phyloP scores from a whole-genome alignment of 2,797 vertebrate species.

The Valencia hispanica region DNA sequence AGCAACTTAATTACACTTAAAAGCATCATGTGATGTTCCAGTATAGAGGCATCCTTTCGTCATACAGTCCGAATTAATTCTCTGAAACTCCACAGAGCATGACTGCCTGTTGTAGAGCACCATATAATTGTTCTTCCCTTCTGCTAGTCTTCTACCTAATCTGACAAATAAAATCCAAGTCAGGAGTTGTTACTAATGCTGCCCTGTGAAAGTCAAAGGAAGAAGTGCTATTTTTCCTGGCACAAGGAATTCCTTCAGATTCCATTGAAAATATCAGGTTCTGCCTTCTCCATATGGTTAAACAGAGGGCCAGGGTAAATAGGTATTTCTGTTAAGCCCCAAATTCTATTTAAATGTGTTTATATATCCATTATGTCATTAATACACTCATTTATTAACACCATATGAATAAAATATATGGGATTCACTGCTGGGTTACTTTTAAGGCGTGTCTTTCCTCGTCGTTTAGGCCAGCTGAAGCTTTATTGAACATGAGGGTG shows the following conservation, averaged over 20 bases:
- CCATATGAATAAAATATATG: slow-evolving; percentile 47
- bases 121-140: slow-evolving; percentile 32
- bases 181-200: slow-evolving; percentile 35
- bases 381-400: slow-evolving; percentile 62
- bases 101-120: neutral
- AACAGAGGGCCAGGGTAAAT: slow-evolving; percentile 71
- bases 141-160: slow-evolving; percentile 35
- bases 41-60: slow-evolving; percentile 15
- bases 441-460: slow-evolving; percentile 42
- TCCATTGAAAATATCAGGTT: slow-evolving; percentile 67
- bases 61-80: slow-evolving; percentile 6
- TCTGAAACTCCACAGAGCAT: slow-evolving; percentile 12
- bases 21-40: slow-evolving; percentile 21
- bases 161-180: slow-evolving; percentile 24
- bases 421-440: slow-evolving; percentile 48
- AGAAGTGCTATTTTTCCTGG: slow-evolving; percentile 75
- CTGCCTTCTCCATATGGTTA: slow-evolving; percentile 52
- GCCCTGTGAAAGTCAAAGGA: slow-evolving; percentile 51
- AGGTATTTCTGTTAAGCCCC: slow-evolving; percentile 48
- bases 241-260: slow-evolving; percentile 48
- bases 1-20: slow-evolving; percentile 39
- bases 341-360: slow-evolving; percentile 63
- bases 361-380: slow-evolving; percentile 62
- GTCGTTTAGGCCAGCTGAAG: slow-evolving; percentile 21
- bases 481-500: slow-evolving; percentile 48